Evolutionary conservation across 2,888 invertebrate genomes (phyloP).

Genomic region (Rhodophaea formosa): DNA sequence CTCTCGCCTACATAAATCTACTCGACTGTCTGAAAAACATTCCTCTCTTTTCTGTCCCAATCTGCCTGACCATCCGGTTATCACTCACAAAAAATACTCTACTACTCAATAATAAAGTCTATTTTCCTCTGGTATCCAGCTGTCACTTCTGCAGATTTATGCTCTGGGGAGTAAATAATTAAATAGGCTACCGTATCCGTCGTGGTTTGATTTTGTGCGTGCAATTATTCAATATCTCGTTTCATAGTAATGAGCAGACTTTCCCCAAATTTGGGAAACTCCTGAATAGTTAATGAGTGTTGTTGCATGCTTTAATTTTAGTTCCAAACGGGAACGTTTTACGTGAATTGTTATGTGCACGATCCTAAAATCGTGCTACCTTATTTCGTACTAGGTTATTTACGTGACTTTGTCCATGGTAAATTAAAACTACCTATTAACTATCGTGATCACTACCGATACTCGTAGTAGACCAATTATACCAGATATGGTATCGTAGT

Average conservation of each 20-base stretch:
- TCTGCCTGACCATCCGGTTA: not conserved
- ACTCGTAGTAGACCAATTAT: too few species aligned
- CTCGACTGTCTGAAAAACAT: constrained; percentile 4
- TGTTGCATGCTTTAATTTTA: not conserved
- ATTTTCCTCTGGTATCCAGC: not conserved
- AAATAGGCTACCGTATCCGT: not conserved
- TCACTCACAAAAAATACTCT: not conserved
- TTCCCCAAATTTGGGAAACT: not conserved
- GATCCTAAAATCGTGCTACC: too few species aligned
- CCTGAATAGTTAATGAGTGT: not conserved
- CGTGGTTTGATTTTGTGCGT: constrained; percentile 2
- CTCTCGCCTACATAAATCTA: constrained; percentile 18
- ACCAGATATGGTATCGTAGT: too few species aligned
- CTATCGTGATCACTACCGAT: too few species aligned
- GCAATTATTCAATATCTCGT: constrained; percentile 4
- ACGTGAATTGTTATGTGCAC: too few species aligned
- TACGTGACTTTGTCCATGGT: too few species aligned
- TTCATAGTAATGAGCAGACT: constrained; percentile 3
- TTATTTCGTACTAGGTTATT: too few species aligned
- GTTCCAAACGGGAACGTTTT: too few species aligned
- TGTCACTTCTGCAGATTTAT: not conserved
- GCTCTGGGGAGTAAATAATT: constrained; percentile 3
- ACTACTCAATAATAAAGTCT: not conserved
- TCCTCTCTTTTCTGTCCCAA: constrained; percentile 6
- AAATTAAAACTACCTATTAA: too few species aligned